These are phyloP conservation scores for Harpalus rubripes DNA, from an alignment of 2,888 invertebrate species.

Conservation along the genomic window DNA sequence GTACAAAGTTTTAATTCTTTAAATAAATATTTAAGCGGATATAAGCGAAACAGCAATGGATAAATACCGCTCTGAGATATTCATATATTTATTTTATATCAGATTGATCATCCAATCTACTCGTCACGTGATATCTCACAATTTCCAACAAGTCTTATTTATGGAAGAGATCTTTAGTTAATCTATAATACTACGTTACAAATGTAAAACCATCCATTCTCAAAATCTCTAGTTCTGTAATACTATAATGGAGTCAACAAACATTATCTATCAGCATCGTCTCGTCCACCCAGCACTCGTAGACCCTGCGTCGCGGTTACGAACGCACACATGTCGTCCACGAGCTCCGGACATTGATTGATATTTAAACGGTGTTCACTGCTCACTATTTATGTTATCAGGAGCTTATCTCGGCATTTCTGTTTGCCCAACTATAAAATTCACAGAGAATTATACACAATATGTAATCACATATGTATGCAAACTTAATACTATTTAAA, in stretches of 20 bases:
- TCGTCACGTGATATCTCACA: not conserved
- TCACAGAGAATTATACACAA: slow-evolving; percentile 49
- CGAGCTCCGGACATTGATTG: slow-evolving; percentile 59
- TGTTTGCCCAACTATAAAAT: slow-evolving; percentile 58
- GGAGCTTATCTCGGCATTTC: slow-evolving; percentile 32
- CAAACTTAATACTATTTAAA: slow-evolving; percentile 5
- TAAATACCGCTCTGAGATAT: too few relatives aligned
- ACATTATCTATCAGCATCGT: slow-evolving; percentile 28
- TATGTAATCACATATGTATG: slow-evolving; percentile 34
- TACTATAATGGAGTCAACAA: slow-evolving; percentile 10
- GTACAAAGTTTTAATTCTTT: too few relatives aligned
- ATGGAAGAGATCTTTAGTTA: not conserved
- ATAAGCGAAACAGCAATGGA: too few relatives aligned
- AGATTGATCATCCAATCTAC: not conserved
- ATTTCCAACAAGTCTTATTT: not conserved
- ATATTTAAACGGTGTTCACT: slow-evolving; percentile 59
- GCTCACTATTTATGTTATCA: slow-evolving; percentile 56
- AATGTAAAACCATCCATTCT: slow-evolving; percentile 15
- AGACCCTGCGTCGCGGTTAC: slow-evolving; percentile 16
- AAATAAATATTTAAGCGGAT: too few relatives aligned
- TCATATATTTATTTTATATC: too few relatives aligned
- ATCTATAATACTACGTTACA: slow-evolving; percentile 5
- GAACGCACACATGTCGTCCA: slow-evolving; percentile 39
- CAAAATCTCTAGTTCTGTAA: slow-evolving; percentile 12
- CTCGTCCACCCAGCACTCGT: not conserved